Evolutionary conservation across 1,140 invertebrate species (phyloP).

Genomic region (Camponotus vicinus): DNA sequence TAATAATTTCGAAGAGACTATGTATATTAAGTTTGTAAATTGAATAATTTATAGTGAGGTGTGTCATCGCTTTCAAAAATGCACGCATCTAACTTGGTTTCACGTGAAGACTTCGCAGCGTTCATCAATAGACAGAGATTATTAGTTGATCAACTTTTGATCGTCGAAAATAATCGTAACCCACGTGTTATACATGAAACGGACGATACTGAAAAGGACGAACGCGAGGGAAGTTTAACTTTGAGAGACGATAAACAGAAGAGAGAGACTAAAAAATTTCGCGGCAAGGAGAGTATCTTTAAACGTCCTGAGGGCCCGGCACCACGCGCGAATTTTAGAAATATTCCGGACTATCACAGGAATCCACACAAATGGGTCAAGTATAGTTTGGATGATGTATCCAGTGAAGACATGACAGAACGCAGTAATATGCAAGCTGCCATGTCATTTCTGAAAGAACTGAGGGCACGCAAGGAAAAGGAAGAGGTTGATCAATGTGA

Average conservation of each 20-base stretch:
- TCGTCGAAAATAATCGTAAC: slow-evolving; percentile 74
- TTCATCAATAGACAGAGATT: slow-evolving; percentile 81
- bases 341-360: slow-evolving; percentile 89
- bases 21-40: neutral
- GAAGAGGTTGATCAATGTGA: slow-evolving; percentile 67
- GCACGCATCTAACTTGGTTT: slow-evolving; percentile 68
- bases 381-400: slow-evolving; percentile 91
- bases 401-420: slow-evolving; percentile 90
- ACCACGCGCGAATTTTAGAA: slow-evolving; percentile 85
- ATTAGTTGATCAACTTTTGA: slow-evolving; percentile 81
- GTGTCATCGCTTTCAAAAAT: slow-evolving; percentile 39
- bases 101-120: slow-evolving; percentile 71
- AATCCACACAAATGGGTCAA: slow-evolving; percentile 93
- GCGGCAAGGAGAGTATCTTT: slow-evolving; percentile 92
- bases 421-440: slow-evolving; percentile 91
- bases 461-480: slow-evolving; percentile 87
- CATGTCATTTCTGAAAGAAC: slow-evolving; percentile 89
- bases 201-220: neutral
- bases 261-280: slow-evolving; percentile 77
- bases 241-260: slow-evolving; percentile 37
- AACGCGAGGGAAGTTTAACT: neutral
- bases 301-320: slow-evolving; percentile 90
- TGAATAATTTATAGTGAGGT: slow-evolving; percentile 40
- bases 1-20: neutral
- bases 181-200: slow-evolving; percentile 68